Conservation (phyloP, 2,888 invertebrate genomes). For the Acleris laterana region DNA sequence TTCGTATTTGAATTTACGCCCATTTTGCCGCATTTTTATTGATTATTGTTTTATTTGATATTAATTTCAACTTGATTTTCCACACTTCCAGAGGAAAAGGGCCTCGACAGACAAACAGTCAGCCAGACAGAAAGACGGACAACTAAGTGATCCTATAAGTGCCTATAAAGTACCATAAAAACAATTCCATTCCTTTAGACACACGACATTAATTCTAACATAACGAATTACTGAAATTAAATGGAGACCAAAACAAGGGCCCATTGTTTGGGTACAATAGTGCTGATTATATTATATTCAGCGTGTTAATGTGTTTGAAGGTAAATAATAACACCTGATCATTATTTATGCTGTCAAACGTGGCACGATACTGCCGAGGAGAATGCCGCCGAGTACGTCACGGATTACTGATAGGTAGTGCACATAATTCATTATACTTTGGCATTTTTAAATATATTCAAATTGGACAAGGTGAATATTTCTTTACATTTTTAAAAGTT, state of each 20-base stretch:
- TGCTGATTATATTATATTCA: constrained; percentile 30
- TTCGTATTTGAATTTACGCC: too few relatives aligned
- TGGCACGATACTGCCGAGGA: constrained; percentile 16
- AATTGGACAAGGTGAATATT: too few relatives aligned
- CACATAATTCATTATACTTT: not conserved
- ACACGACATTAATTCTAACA: constrained; percentile 24
- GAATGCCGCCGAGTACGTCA: constrained; percentile 5
- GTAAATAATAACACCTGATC: constrained; percentile 33
- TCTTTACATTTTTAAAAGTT: too few relatives aligned
- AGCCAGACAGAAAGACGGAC: too few relatives aligned
- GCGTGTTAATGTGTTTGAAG: constrained; percentile 21
- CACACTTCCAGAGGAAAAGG: too few relatives aligned
- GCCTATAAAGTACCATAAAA: constrained; percentile 2
- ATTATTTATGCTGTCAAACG: constrained; percentile 33
- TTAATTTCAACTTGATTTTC: too few relatives aligned
- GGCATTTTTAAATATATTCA: too few relatives aligned
- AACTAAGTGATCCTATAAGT: too few relatives aligned
- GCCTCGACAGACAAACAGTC: too few relatives aligned
- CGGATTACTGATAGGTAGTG: constrained; percentile 11
- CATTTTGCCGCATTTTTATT: too few relatives aligned
- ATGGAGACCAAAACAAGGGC: constrained; percentile 36
- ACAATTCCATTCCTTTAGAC: constrained; percentile 19
- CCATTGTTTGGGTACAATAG: constrained; percentile 36
- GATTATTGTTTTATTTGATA: too few relatives aligned
- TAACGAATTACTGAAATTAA: constrained; percentile 34